These are phyloP conservation scores for Calameuta filiformis DNA, from an alignment of 2,888 invertebrate species.

Conservation along the genomic window DNA sequence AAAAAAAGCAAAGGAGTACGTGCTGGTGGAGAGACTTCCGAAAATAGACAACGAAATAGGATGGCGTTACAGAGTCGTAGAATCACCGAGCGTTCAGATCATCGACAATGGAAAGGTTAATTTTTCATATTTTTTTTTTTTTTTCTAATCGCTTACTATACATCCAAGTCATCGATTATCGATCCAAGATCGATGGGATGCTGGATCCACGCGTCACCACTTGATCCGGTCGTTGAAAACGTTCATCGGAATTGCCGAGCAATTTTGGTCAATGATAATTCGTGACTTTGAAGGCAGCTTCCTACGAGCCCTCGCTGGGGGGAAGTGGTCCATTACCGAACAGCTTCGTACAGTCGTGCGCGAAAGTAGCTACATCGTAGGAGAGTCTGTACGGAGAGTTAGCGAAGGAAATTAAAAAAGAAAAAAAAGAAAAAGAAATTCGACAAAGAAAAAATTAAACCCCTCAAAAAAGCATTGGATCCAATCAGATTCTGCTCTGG, in stretches of 20 bases:
- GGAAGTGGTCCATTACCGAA: conserved; percentile 64
- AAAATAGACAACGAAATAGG: neutral
- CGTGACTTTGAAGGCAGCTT: conserved; percentile 65
- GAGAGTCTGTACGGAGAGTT: neutral
- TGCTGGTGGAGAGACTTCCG: conserved; percentile 8
- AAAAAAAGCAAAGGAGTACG: conserved; percentile 12
- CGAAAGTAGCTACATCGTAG: neutral
- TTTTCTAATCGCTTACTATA: no score
- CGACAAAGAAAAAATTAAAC: neutral
- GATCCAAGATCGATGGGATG: no score
- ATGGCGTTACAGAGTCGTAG: neutral
- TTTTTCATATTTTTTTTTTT: neutral
- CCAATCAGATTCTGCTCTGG: neutral
- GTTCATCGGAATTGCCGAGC: conserved; percentile 52
- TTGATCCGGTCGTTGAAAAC: conserved; percentile 32
- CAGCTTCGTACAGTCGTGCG: conserved; percentile 60
- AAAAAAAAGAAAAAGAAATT: neutral
- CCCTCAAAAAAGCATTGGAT: neutral
- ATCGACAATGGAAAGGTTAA: neutral
- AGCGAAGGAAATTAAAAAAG: neutral
- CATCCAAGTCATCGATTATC: no score
- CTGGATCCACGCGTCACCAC: neutral
- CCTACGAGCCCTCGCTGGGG: conserved; percentile 59
- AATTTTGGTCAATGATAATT: conserved; percentile 65
- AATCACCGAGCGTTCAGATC: neutral